Conservation (phyloP, 2,113 vertebrate genomes). For the Crotophaga sulcirostris region DNA sequence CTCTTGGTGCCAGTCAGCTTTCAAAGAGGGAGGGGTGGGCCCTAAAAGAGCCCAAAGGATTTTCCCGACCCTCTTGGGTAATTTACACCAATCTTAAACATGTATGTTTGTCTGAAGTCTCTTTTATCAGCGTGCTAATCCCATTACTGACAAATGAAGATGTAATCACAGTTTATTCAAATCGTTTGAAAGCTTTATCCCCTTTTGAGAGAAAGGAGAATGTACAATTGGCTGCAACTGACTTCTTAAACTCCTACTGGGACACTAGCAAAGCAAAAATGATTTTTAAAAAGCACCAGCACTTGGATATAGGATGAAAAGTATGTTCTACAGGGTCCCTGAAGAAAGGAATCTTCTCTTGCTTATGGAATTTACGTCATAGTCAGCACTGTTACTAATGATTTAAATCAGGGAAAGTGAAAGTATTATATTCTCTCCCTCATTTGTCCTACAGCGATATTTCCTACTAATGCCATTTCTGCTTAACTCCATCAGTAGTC, state of each 20-base stretch:
- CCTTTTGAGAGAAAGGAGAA: conserved; percentile 70
- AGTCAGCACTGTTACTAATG: background rate
- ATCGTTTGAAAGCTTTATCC: conserved; percentile 76
- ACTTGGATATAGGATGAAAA: background rate
- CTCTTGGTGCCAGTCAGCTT: conserved; percentile 59
- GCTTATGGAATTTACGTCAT: background rate
- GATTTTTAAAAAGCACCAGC: background rate
- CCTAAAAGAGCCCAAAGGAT: conserved; percentile 48
- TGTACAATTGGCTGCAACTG: conserved; percentile 73
- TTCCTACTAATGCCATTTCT: background rate
- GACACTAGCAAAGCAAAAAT: conserved; percentile 21
- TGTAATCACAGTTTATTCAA: conserved; percentile 81
- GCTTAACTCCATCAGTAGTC: background rate
- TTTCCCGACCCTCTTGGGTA: conserved; percentile 71
- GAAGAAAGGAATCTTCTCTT: background rate
- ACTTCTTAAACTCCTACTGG: conserved; percentile 71
- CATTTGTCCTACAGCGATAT: background rate
- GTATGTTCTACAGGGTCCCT: background rate
- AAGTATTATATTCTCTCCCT: background rate
- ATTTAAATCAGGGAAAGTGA: background rate
- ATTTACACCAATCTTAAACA: conserved; percentile 79
- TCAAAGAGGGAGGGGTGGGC: conserved; percentile 13
- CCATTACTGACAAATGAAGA: conserved; percentile 90
- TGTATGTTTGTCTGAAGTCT: conserved; percentile 72
- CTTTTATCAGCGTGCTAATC: conserved; percentile 84